These are phyloP conservation scores for Amblyjoppa proteus DNA, from an alignment of 2,888 invertebrate genomes.

Conservation along the genomic window DNA sequence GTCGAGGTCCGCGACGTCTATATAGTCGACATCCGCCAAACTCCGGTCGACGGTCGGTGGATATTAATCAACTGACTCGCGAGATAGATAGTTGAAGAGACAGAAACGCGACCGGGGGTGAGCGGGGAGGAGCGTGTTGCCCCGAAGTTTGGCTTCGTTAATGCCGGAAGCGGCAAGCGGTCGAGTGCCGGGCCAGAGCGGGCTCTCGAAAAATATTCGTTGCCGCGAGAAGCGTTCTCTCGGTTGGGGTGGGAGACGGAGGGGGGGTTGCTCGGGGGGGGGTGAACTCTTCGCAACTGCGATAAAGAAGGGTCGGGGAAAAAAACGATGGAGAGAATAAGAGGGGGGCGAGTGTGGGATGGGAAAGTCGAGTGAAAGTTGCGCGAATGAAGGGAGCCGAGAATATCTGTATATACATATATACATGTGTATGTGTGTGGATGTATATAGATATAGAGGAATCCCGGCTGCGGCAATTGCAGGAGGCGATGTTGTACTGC, in stretches of 20 bases:
- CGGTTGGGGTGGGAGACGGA: not conserved
- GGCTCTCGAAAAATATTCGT: constrained; percentile 57
- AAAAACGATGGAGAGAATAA: constrained; percentile 29
- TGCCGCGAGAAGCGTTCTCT: not conserved
- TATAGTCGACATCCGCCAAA: not conserved
- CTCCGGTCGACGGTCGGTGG: not conserved
- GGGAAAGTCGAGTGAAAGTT: constrained; percentile 42
- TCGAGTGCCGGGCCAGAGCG: constrained; percentile 47
- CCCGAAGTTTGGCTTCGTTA: constrained; percentile 64
- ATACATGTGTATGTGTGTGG: not conserved
- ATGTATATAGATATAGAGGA: not conserved
- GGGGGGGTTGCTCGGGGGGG: not conserved
- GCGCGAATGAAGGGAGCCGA: constrained; percentile 39
- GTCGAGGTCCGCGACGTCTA: constrained; percentile 1
- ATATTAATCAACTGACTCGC: constrained; percentile 51
- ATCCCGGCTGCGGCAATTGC: constrained; percentile 9
- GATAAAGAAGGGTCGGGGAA: constrained; percentile 24
- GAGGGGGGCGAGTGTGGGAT: not conserved
- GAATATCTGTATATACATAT: not conserved
- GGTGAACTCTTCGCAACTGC: constrained; percentile 27
- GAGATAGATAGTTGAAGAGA: constrained; percentile 45
- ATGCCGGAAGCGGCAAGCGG: constrained; percentile 53
- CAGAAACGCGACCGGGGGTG: constrained; percentile 27
- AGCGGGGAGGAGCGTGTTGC: constrained; percentile 16
- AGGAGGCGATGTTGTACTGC: constrained; percentile 19